Conservation (phyloP, 2,113 vertebrate species). For the Diphyllodes magnificus region DNA sequence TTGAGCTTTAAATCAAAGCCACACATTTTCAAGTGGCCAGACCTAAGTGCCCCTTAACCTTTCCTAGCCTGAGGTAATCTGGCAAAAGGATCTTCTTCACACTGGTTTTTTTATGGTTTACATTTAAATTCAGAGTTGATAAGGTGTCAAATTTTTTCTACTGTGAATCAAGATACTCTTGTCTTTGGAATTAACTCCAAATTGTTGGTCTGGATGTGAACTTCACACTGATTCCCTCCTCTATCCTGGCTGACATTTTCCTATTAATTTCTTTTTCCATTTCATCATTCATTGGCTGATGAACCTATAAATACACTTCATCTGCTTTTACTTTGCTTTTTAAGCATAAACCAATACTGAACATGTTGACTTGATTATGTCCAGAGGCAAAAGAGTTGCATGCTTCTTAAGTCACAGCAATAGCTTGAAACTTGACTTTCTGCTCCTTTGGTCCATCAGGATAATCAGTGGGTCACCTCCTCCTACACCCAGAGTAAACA, state of each 20-base stretch:
- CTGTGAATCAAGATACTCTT: conserved; percentile 61
- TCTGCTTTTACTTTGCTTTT: conserved; percentile 81
- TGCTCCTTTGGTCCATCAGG: conserved; percentile 52
- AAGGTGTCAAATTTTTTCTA: conserved; percentile 33
- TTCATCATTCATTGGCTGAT: conserved; percentile 78
- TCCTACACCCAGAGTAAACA: conserved; percentile 34
- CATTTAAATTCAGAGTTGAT: conserved; percentile 55
- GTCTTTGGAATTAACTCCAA: conserved; percentile 68
- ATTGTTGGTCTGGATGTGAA: conserved; percentile 68
- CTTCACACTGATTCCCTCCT: conserved; percentile 62
- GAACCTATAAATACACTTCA: conserved; percentile 76
- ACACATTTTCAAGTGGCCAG: conserved; percentile 25
- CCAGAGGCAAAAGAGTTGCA: conserved; percentile 66
- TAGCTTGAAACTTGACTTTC: conserved; percentile 68
- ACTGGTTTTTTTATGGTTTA: conserved; percentile 25
- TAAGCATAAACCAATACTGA: conserved; percentile 74
- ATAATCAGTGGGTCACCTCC: conserved; percentile 31
- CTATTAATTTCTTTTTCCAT: conserved; percentile 73
- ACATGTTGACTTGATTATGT: conserved; percentile 75
- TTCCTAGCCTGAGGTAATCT: neutral
- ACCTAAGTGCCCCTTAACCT: neutral
- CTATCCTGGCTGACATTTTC: conserved; percentile 71
- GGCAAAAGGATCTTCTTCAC: conserved; percentile 27
- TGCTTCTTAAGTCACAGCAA: conserved; percentile 65
- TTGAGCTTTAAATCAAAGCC: conserved; percentile 61